Evolutionary conservation across 2,113 vertebrate species (phyloP).

Genomic region (Ursus arctos): DNA sequence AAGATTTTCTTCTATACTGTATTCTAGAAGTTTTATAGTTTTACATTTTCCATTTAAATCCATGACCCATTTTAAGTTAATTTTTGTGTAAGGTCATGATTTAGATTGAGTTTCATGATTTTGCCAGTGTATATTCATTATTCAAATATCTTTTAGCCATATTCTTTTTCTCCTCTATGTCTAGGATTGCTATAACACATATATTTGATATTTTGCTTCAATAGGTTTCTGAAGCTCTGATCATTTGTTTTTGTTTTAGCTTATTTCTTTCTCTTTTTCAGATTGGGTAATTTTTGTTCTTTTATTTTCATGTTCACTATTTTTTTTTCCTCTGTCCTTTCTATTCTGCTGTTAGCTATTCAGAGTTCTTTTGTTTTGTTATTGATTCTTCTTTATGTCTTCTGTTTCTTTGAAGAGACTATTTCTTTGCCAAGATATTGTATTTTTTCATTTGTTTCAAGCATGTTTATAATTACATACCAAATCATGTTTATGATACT

Average conservation of each 20-base stretch:
- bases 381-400: background rate
- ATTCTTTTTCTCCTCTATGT: background rate
- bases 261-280: background rate
- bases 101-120: background rate
- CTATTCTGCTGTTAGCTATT: background rate
- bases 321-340: background rate
- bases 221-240: background rate
- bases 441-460: background rate
- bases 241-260: background rate
- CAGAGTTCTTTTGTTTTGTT: background rate
- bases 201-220: background rate
- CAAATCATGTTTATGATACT: background rate
- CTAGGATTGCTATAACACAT: background rate
- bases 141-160: background rate
- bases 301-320: background rate
- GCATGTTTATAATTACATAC: background rate
- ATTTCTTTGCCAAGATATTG: background rate
- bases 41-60: background rate
- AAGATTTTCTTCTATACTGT: background rate
- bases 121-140: background rate
- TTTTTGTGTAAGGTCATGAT: background rate
- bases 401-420: background rate
- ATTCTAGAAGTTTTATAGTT: background rate
- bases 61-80: background rate
- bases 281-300: background rate